Base-by-base conservation (phyloP, 2,888 invertebrate genomes). In the Mesoligia furuncula region DNA sequence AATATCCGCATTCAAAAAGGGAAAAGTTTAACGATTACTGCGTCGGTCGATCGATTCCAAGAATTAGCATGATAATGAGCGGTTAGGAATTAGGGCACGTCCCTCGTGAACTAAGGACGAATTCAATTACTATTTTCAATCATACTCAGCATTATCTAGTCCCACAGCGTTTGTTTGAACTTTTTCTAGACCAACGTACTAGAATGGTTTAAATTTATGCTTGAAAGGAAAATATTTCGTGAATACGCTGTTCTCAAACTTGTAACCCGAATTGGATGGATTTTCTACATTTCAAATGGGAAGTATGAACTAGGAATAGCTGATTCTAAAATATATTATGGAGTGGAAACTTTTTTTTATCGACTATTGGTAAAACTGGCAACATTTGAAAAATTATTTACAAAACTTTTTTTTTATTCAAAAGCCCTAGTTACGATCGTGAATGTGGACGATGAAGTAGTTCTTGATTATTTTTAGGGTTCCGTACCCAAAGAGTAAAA, bases 41-140 rank as follows among this genome's bases (percentile, higher is more conserved):
- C 77, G 68, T 76, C 80, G 73, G 68, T 76, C 80, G 73, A 83
- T 74, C 66, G 77, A 79, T 83, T 83, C 86, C 65, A 45, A 75
- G 85, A 85, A 86, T 78, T 81, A 15, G 80, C 85, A 86, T 87
- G 88, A 83, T 85, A 85, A 78, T 79, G 70, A 80, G 77, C 77
- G 69, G 79, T 80, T 77, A 77, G 77, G 64, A 84, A 83, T 80
- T 80, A 70, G 89, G 85, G 73, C 84, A 79, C 73, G 88, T 72
- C 81, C 81, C 78, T 77, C 42, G 83, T 85, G 85, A 85, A 80
- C 79, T 75, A 65, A 81, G 87, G 80, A 79, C 79, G 48, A 85
- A 80, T 76, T 81, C 66, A 82, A 87, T 85, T 86, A 85, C 61
- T 69, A 78, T 75, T 81, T 85, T 78, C 82, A 77, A 85, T 84